Evolutionary conservation across 2,888 invertebrate species (phyloP).

Genomic region (Spodoptera littoralis): DNA sequence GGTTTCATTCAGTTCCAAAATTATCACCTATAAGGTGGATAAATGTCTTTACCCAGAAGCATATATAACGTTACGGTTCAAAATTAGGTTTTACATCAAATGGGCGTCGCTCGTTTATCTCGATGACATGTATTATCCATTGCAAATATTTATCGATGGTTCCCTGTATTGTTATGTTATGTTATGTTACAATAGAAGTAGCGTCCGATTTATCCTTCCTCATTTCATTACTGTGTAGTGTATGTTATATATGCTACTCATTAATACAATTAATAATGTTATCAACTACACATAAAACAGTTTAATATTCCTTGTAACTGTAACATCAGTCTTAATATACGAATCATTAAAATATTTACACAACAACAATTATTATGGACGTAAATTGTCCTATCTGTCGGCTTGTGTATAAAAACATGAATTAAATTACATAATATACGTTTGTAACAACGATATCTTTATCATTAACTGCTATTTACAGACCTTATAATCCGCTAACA

Average conservation of each 20-base stretch:
- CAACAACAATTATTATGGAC: slow-evolving; percentile 8
- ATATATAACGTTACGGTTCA: no score
- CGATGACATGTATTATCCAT: no score
- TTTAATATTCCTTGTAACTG: background rate
- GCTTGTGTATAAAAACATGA: slow-evolving; percentile 27
- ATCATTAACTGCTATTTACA: slow-evolving; percentile 38
- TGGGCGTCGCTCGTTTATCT: no score
- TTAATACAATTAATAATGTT: background rate
- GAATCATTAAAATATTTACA: slow-evolving; percentile 12
- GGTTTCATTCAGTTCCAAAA: no score
- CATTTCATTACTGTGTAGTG: background rate
- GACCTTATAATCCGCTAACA: slow-evolving; percentile 42
- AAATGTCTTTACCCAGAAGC: no score
- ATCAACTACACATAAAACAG: no score
- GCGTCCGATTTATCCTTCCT: slow-evolving; percentile 22
- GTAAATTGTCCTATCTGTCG: slow-evolving; percentile 32
- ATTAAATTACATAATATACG: slow-evolving; percentile 13
- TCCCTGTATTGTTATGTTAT: slow-evolving; percentile 15
- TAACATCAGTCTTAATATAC: slow-evolving; percentile 1
- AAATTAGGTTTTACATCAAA: no score
- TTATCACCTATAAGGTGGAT: no score
- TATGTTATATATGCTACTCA: background rate
- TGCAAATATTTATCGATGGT: slow-evolving; percentile 1
- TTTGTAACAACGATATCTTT: slow-evolving; percentile 28
- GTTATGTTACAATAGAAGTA: slow-evolving; percentile 11